Base-by-base conservation (phyloP, 2,113 vertebrate species). In the Neolamprologus modestus region DNA sequence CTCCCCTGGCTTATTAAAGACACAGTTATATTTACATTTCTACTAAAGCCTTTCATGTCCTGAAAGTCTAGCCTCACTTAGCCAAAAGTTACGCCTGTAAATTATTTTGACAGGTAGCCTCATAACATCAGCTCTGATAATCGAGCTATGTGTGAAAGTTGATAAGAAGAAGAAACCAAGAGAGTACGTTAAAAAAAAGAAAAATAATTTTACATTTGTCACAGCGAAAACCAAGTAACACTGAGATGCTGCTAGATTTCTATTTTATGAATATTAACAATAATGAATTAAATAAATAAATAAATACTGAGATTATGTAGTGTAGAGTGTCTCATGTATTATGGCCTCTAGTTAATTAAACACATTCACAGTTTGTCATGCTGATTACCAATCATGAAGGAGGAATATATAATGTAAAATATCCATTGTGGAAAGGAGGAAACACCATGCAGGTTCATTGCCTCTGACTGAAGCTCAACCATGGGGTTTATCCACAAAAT, bases 401-500 rank as follows among this genome's bases (percentile, higher is more conserved):
- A 78, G 73, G 45, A 78, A 33, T 13, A 52, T 78, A 50, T 50
- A 50, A 78, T 78, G 7, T 8, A 52, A 33, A 50, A 78, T n/a
- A 78, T 50, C 26, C 24, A 50, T 3, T 52, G 17, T 19, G 26
- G 17, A 78, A 31, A 47, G 26, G 73, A 7, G 47, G 8, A 17
- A 24, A 9, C 45, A 53, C 17, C 9, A 8, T 17, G 9, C n/a
- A 68, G 61, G 82, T 26, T 21, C 31, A 19, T 63, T 45, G 9
- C n/a, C 80, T 12, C 26, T 35, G n/a, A 85, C 6, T 35, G 13
- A 83, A 83, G 54, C 10, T 68, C 13, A 45, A 16, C 6, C 21
- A 31, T 47, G 16, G 42, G 71, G 24, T 78, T 84, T n/a, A n/a
- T 26, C 31, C n/a, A 66, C 45, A 52, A 21, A 80, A 55, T 85